phyloP scores from a whole-genome alignment of 2,888 invertebrate genomes.

The Neoascia interrupta region DNA sequence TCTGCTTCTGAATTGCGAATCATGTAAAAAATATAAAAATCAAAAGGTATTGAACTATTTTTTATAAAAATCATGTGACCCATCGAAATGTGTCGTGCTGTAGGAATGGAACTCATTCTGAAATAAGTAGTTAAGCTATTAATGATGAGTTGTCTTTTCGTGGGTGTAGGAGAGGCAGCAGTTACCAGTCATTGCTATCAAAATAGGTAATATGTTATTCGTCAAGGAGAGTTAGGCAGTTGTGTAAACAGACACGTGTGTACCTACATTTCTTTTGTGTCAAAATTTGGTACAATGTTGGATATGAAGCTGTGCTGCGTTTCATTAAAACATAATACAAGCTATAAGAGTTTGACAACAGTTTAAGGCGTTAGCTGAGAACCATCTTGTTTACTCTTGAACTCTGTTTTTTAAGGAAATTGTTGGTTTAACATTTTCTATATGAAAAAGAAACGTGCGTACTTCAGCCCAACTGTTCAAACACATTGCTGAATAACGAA shows the following conservation, averaged over 20 bases:
- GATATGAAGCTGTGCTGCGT: conserved; percentile 30
- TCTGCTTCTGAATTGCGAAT: too few relatives aligned
- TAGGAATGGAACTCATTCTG: conserved; percentile 30
- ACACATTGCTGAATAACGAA: conserved; percentile 21
- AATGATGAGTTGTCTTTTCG: conserved; percentile 42
- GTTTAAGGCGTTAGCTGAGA: conserved; percentile 31
- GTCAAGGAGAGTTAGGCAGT: conserved; percentile 57
- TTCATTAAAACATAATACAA: conserved; percentile 32
- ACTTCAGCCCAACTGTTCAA: conserved; percentile 53
- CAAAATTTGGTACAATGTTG: conserved; percentile 63
- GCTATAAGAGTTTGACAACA: conserved; percentile 27
- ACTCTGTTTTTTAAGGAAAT: conserved; percentile 22
- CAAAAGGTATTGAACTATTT: too few relatives aligned
- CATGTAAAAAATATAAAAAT: too few relatives aligned
- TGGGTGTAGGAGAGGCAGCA: conserved; percentile 37
- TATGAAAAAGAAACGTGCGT: conserved; percentile 43
- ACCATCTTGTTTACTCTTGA: conserved; percentile 46
- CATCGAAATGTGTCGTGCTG: conserved; percentile 30
- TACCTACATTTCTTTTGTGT: conserved; percentile 49
- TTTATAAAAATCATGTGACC: conserved; percentile 14
- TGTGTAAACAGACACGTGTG: conserved; percentile 58
- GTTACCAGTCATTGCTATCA: conserved; percentile 16
- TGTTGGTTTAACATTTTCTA: conserved; percentile 39
- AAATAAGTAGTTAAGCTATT: conserved; percentile 61
- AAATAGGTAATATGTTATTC: conserved; percentile 41